Conservation (phyloP, 2,888 invertebrate species). For the Caenorhabditis macrosperma region DNA sequence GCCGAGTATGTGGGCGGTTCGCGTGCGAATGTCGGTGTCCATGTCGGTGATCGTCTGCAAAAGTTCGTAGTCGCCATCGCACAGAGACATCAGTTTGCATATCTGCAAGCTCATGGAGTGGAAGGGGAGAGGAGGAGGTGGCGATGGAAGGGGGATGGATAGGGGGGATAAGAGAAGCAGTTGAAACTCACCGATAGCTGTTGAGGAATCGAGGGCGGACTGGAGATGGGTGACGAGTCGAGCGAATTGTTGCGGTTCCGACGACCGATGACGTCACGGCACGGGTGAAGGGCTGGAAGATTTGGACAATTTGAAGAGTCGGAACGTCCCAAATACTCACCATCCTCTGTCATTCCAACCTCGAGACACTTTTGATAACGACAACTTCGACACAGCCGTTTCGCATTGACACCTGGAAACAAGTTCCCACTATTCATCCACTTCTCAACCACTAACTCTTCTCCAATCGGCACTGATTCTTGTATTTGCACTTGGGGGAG, state of each 20-base stretch:
- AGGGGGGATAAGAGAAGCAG: too few relatives aligned
- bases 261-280: constrained; percentile 66
- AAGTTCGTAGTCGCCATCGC: constrained; percentile 48
- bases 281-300: constrained; percentile 65
- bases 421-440: too few relatives aligned
- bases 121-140: constrained; percentile 7
- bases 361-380: constrained; percentile 62
- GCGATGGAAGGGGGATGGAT: too few relatives aligned
- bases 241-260: constrained; percentile 49
- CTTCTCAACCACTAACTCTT: too few relatives aligned
- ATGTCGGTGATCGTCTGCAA: constrained; percentile 57
- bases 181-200: constrained; percentile 37
- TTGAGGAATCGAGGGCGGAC: constrained; percentile 46
- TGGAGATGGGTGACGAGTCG: constrained; percentile 53
- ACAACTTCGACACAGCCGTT: constrained; percentile 65
- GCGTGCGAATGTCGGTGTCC: constrained; percentile 54
- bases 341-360: constrained; percentile 68
- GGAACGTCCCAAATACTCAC: constrained; percentile 19
- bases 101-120: constrained; percentile 41
- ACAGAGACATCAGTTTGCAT: constrained; percentile 33
- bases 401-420: constrained; percentile 58
- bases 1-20: constrained; percentile 51
- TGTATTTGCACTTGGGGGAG: constrained; percentile 62
- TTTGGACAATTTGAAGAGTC: not conserved
- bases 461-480: constrained; percentile 61